phyloP scores from a whole-genome alignment of 2,797 vertebrate genomes.

The Pantherophis alleghaniensis region DNA sequence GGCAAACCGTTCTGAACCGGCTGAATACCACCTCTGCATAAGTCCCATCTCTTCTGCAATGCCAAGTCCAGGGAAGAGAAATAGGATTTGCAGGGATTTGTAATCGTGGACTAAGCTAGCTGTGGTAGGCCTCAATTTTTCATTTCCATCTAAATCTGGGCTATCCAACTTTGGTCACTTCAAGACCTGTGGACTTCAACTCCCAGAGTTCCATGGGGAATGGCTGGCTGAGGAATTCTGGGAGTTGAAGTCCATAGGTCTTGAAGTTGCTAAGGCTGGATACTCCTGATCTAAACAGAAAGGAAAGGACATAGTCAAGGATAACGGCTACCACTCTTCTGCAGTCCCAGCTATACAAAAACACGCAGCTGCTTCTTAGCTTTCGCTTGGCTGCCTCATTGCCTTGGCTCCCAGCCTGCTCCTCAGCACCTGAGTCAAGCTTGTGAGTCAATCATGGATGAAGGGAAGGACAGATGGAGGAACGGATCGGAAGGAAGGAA shows the following conservation, averaged over 20 bases:
- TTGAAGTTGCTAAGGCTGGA: not conserved
- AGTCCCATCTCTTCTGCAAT: not conserved
- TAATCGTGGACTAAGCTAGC: not conserved
- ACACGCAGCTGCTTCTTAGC: not conserved
- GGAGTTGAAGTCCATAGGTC: not conserved
- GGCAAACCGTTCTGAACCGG: too few species aligned
- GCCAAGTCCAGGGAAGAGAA: not conserved
- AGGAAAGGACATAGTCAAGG: not conserved
- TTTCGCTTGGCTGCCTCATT: not conserved
- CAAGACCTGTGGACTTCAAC: not conserved
- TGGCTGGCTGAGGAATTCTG: not conserved
- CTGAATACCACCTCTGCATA: not conserved
- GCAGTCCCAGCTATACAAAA: not conserved
- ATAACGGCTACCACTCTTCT: not conserved
- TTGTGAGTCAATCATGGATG: not conserved
- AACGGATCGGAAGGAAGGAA: not conserved
- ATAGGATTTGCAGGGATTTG: not conserved
- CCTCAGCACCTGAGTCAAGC: not conserved
- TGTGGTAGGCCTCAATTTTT: not conserved
- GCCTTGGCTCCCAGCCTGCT: not conserved
- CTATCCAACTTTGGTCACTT: not conserved
- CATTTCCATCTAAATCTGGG: not conserved
- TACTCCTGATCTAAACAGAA: not conserved
- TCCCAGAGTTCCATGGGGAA: not conserved
- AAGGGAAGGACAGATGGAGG: not conserved